Base-by-base conservation (phyloP, 2,113 vertebrate species). In the Corythaeola cristata region DNA sequence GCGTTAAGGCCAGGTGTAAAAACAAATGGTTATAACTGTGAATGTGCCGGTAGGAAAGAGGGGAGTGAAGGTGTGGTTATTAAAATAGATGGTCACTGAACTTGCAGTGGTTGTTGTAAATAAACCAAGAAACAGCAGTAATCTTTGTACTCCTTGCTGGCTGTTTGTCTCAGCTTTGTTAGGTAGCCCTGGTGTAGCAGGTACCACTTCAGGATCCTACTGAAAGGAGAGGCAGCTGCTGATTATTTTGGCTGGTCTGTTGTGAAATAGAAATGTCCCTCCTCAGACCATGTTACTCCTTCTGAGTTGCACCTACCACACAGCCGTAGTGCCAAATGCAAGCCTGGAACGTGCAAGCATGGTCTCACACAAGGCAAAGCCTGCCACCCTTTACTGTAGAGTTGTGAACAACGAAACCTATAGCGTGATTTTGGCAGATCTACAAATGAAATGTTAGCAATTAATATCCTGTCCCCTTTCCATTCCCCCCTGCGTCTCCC, bases 401-500 rank as follows among this genome's bases (percentile, higher is more conserved):
- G 75, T 13, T 75, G 62, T 56, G 69, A 89, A 85, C 68, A n/a
- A 21, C 0, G 0, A 83, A 72, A 80, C 44, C 18, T 39, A 2
- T 16, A 71, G 15, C 1, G 0, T 19, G 23, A 63, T 84, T 88
- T 86, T 80, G 72, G 72, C 68, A 78, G 72, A 84, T 52, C 37
- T n/a, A 19, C 79, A 77, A 37, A 11, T 4, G 21, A 63, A 41
- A 86, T 15, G 41, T 66, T 62, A 28, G 67, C 55, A 39, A 32
- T 75, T 55, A 73, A 58, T 37, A 52, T 62, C 22, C 50, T 30
- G 24, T 91, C 45, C 58, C 52, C 27, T 37, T 41, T 64, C 68
- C 71, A 7, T 66, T 12, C 22, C 26, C 3, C 11, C 3, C n/a
- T 0, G 9, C 0, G 5, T 66, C 58, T 83, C 59, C 45, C 58